Base-by-base conservation (phyloP, 2,888 invertebrate genomes). In the Lypha dubia region DNA sequence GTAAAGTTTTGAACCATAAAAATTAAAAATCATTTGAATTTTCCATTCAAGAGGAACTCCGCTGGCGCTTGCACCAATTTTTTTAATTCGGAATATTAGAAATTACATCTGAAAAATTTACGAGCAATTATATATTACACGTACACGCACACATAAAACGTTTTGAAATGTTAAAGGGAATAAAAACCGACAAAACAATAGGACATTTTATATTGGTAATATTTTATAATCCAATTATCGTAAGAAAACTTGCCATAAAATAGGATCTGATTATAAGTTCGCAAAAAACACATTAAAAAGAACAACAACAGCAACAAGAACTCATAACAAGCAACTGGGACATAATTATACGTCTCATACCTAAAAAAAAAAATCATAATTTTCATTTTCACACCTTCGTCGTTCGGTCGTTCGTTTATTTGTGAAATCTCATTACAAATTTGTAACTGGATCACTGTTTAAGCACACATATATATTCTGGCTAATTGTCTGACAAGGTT, bases 221-320 rank as follows among this genome's bases (percentile, higher is more conserved):
- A 90, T 89, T 90, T 90, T 90, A 90, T 89, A 90, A 90, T 88
- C 89, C 89, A 90, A 90, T 90, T 90, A 89, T 88, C 87, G 87
- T 86, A 83, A 83, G 88, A 79, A 81, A 81, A 74, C 65, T 74
- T 79, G 58, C 74, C 81, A 63, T 70, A 74, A 65, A 79, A 65
- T 70, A 60, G 68, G 32, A 63, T 68, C 67, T 68, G 22, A 15
- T 62, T 15, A 87, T 87, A 87, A 41, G 32, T 3, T 9, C 51
- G n/a, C 9, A 15, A 49, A 35, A n/a, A 71, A 8, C n/a, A n/a
- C n/a, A n/a, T n/a, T n/a, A 38, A 70, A 49, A n/a, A 41, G 11
- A 46, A 15, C 20, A 80, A 53, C 9, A n/a, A 17, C 38, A 79
- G 62, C 58, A 79, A 82, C 51, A n/a, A n/a, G n/a, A n/a, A n/a